Conservation (phyloP, 2,797 vertebrate genomes). For the Aeoliscus strigatus region DNA sequence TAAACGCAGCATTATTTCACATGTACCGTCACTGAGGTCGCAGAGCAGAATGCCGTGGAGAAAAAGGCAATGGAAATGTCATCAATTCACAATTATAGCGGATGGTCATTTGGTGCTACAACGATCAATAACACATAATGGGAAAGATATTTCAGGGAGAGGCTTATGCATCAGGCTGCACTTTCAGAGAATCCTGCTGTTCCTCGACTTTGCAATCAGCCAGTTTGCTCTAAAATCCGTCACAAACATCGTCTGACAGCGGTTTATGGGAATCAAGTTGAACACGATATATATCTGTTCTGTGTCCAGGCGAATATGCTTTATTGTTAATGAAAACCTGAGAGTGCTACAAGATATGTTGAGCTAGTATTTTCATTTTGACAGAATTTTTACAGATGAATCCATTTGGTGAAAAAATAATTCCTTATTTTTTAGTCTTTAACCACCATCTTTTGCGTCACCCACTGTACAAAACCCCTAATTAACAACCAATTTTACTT, state of each 20-base stretch:
- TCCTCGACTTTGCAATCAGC: slow-evolving; percentile 4
- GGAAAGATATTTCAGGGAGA: slow-evolving; percentile 23
- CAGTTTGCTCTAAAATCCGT: slow-evolving; percentile 3
- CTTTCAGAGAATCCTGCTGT: slow-evolving; percentile 12
- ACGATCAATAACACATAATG: slow-evolving; percentile 35
- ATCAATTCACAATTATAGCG: slow-evolving; percentile 54
- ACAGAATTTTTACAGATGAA: slow-evolving; percentile 1
- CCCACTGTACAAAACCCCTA: too few species aligned
- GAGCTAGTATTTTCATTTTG: background rate
- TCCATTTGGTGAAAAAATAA: background rate
- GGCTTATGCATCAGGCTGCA: slow-evolving; percentile 12
- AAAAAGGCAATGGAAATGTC: slow-evolving; percentile 51
- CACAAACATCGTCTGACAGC: slow-evolving; percentile 12
- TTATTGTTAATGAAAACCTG: slow-evolving; percentile 39
- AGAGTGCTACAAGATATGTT: slow-evolving; percentile 7
- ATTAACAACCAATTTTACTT: too few species aligned
- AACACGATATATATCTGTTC: too few species aligned
- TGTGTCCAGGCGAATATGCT: slow-evolving; percentile 15
- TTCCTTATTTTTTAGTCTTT: too few species aligned
- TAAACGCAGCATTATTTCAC: slow-evolving; percentile 53
- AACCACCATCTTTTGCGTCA: background rate
- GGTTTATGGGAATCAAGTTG: too few species aligned
- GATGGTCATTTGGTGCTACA: slow-evolving; percentile 49
- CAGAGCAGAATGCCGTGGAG: slow-evolving; percentile 37
- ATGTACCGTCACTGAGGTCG: slow-evolving; percentile 37